Base-by-base conservation (phyloP, 1,140 invertebrate genomes). In the Drosophila guanche region DNA sequence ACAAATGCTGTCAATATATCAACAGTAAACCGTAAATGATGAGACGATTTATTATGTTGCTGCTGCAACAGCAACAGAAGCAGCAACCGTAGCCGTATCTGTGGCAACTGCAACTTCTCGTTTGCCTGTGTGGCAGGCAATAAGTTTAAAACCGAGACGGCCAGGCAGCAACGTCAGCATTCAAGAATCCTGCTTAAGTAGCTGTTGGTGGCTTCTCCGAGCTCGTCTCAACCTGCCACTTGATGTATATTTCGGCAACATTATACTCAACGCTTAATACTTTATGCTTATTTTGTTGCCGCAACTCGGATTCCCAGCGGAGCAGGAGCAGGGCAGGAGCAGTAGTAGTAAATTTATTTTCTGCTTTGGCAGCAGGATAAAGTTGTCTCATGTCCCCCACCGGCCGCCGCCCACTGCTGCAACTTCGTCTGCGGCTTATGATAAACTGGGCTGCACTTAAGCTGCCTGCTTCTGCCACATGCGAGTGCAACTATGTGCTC, bases 1-100 rank as follows among this genome's bases (percentile, higher is more conserved):
- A 84, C 71, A 84, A 84, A 84, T 84, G 79, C 81, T 77, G 83
- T 77, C 83, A 75, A 85, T 85, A 81, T 78, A 81, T 85, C 78
- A 85, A 61, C 27, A 56, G 58, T 50, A 77, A 70, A 81, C 73
- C 61, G 61, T 77, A 85, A 85, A 77, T 81, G 77, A 86, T 81
- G 81, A 63, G 68, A 63, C 74, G 65, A 88, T 86, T 81, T 86
- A 81, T 78, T 70, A 81, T 75, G 81, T 20, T 65, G 76, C 76
- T 50, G 76, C 23, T 16, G 51, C 51, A 55, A 41, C 3, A 27
- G 25, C 25, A 27, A 12, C n/a, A 47, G 65, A 12, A 59, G 29
- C 50, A 48, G 23, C 46, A 59, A 22, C 59, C 37, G 37, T 58
- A 73, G 52, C 29, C 61, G 47, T 16, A 55, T 12, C 14, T 40